Base-by-base conservation (phyloP, 37 sponge, comb jelly and placozoan genomes). In the Petrosia ficiformis region DNA sequence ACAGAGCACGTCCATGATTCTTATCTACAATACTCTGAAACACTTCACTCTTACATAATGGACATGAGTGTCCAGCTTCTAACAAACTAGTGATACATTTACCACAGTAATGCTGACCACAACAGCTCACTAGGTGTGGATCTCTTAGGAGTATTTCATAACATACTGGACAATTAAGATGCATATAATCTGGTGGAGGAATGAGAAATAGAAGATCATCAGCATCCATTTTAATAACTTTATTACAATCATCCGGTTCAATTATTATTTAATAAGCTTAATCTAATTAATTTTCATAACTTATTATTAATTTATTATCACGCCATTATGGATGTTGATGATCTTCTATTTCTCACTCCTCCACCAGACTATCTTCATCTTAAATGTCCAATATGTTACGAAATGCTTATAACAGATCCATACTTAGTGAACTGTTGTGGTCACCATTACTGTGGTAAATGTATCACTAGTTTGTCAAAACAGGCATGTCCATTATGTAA, bases 1-100 rank as follows among this genome's bases (percentile, higher is more conserved):
- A 34, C 3, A 87, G 38, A 10, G 78, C 58, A 31, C 77, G 84
- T 26, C 82, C 73, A 59, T 48, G 54, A 48, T 14, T 48, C 14
- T 48, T 48, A 48, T 48, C 14, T 19, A 48, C 14, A 19, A 48
- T 19, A 19, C 14, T 48, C 54, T 48, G 14, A 14, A 19, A 48
- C 14, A 19, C 14, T 8, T 19, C 14, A 19, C 14, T 14, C 54
- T 48, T 48, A 48, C 54, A 48, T 14, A 48, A 19, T 8, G 54
- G 54, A 14, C 54, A 48, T 48, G 54, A 8, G n/a, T n/a, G n/a
- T n/a, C n/a, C n/a, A 8, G 8, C 14, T 14, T 48, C 54, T 14
- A 19, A 19, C 8, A 48, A 14, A 48, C 14, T 48, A 8, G 14
- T 14, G 14, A 48, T 14, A 48, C 54, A 48, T 8, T 14, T 14